These are phyloP conservation scores for Psittacara wagleri DNA, from an alignment of 2,113 vertebrate genomes.

Conservation along the genomic window DNA sequence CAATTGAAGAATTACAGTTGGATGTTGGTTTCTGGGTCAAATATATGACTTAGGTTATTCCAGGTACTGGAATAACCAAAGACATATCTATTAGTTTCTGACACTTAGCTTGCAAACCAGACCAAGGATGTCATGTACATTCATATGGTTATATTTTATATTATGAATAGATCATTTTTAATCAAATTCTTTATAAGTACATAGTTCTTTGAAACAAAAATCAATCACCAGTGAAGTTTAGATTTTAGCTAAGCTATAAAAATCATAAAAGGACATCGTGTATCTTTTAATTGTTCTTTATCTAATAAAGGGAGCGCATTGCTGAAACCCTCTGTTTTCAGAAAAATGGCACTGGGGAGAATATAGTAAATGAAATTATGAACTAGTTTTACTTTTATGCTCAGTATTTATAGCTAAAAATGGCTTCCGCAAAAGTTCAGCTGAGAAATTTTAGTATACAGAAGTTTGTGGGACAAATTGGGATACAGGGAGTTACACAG, in stretches of 20 bases:
- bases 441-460: not conserved
- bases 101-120: not conserved
- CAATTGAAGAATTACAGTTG: not conserved
- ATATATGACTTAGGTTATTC: not conserved
- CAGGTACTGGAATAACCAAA: not conserved
- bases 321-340: not conserved
- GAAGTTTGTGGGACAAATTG: not conserved
- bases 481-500: not conserved
- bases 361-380: not conserved
- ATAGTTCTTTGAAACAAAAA: not conserved
- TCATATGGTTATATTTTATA: not conserved
- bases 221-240: not conserved
- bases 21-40: not conserved
- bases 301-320: not conserved
- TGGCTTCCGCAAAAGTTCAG: not conserved
- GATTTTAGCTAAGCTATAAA: not conserved
- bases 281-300: not conserved
- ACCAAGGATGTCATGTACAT: not conserved
- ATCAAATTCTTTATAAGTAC: not conserved
- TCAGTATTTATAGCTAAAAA: not conserved
- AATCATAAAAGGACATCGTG: not conserved
- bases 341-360: not conserved
- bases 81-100: not conserved
- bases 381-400: not conserved
- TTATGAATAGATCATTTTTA: rapidly evolving